Percentiles rank a stretch among this genome's conserved stretches.
Evolutionary conservation across 2,113 vertebrate species (phyloP).

Genomic region (Cyanocitta stelleri): DNA sequence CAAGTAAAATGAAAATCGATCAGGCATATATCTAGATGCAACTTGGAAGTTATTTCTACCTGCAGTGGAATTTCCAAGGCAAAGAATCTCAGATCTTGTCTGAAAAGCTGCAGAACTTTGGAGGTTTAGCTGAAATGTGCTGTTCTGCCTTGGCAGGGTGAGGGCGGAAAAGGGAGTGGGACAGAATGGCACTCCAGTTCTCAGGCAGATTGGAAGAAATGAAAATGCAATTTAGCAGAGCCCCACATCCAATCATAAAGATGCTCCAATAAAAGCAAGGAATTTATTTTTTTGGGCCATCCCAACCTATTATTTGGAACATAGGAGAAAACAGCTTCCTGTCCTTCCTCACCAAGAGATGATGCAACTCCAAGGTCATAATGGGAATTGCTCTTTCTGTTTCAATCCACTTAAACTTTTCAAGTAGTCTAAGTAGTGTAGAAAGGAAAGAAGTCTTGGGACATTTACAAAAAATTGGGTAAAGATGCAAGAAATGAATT

Average conservation of each 20-base stretch:
- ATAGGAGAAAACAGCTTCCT: not conserved
- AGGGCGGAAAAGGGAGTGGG: not conserved
- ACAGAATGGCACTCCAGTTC: not conserved
- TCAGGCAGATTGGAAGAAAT: not conserved
- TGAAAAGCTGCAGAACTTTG: not conserved
- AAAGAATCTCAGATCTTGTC: not conserved
- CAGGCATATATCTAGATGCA: not conserved
- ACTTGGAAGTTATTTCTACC: not conserved
- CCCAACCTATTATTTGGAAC: not conserved
- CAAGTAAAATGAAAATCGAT: not conserved
- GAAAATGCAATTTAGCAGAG: not conserved
- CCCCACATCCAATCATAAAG: not conserved
- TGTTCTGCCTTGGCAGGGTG: not conserved
- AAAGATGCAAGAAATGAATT: not conserved
- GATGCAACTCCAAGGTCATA: not conserved
- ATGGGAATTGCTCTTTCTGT: not conserved
- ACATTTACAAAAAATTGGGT: not conserved
- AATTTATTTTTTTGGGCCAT: not conserved
- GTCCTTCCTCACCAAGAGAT: not conserved
- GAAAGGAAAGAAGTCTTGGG: not conserved
- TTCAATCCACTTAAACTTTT: not conserved
- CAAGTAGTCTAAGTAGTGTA: not conserved
- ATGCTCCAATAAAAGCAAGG: not conserved
- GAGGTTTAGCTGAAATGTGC: not conserved
- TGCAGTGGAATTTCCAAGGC: not conserved